These are phyloP conservation scores for Zingel zingel DNA, from an alignment of 2,113 vertebrate genomes.

Conservation along the genomic window DNA sequence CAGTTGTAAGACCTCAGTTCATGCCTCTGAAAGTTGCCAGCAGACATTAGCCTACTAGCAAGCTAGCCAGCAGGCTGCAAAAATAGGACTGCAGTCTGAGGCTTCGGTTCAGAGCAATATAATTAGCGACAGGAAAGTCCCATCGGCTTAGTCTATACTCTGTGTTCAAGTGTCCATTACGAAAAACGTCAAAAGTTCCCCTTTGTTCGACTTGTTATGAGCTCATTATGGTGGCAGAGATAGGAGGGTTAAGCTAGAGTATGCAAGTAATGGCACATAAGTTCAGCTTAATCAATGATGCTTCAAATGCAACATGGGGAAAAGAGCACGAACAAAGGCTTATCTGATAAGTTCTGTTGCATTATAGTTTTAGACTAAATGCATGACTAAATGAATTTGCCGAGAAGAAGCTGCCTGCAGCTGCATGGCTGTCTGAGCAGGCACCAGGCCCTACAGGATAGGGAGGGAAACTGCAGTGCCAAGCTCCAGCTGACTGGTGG, in stretches of 20 bases:
- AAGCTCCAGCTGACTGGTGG: slow-evolving; percentile 43
- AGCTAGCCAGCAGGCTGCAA: slow-evolving; percentile 52
- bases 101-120: neutral
- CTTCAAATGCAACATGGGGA: neutral
- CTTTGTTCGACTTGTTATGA: neutral
- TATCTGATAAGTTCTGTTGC: neutral
- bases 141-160: too few relatives aligned
- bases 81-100: slow-evolving; percentile 22
- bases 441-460: slow-evolving; percentile 42
- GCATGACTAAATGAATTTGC: neutral
- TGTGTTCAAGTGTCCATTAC: neutral
- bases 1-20: neutral
- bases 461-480: slow-evolving; percentile 35
- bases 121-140: neutral
- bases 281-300: neutral
- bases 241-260: neutral
- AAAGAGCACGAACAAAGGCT: neutral
- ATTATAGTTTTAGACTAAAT: neutral
- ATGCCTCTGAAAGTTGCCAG: slow-evolving; percentile 45
- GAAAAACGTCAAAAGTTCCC: accelerated
- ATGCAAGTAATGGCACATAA: neutral
- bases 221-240: neutral
- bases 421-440: slow-evolving; percentile 9
- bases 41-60: slow-evolving; percentile 60
- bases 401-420: neutral